A percentile compares a stretch with the other conserved stretches of the same genome.
These are phyloP conservation scores for Notechis scutatus DNA, from an alignment of 2,113 vertebrate species.

Conservation along the genomic window DNA sequence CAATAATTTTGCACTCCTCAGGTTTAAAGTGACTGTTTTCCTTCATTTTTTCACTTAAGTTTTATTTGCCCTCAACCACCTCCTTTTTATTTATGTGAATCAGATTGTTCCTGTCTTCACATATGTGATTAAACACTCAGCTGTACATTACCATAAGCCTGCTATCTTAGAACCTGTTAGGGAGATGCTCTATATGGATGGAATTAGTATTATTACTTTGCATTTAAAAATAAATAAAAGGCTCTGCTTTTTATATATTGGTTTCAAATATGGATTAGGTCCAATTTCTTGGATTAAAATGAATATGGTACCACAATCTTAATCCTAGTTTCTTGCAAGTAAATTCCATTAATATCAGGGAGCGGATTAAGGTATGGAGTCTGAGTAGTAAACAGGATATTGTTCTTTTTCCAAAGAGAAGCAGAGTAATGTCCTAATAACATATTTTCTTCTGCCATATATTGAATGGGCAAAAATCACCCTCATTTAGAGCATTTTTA, in stretches of 20 bases:
- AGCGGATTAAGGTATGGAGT: not conserved
- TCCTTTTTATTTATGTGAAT: not conserved
- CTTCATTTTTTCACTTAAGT: not conserved
- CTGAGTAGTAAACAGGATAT: not conserved
- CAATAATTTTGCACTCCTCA: not conserved
- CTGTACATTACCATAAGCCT: not conserved
- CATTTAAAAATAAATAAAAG: not conserved
- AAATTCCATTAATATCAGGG: not conserved
- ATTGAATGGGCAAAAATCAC: not conserved
- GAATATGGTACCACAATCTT: not conserved
- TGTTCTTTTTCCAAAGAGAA: not conserved
- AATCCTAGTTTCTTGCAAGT: not conserved
- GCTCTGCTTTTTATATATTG: not conserved
- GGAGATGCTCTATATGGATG: not conserved
- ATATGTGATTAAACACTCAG: not conserved
- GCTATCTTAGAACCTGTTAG: not conserved
- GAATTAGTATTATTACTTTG: not conserved
- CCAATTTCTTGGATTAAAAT: not conserved
- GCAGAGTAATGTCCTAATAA: not conserved
- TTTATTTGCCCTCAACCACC: not conserved
- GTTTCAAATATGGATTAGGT: not conserved
- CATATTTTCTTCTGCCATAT: not conserved
- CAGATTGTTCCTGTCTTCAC: not conserved
- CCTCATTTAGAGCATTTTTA: not conserved
- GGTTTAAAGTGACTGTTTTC: conserved; percentile 3